Evolutionary conservation across 1,140 invertebrate species (phyloP).

Genomic region (Drosophila sturtevanti): DNA sequence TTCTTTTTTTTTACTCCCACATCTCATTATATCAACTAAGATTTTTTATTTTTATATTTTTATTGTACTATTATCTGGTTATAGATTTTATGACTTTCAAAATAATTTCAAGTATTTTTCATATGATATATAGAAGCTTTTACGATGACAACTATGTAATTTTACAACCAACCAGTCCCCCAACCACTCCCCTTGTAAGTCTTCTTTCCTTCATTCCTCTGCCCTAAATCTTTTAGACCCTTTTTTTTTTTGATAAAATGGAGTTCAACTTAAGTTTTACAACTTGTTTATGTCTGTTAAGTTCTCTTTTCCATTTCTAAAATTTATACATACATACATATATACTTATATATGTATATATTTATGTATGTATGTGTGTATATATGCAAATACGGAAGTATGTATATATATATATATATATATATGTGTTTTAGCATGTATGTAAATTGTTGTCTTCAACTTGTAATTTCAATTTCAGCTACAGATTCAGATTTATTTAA

Average conservation of each 20-base stretch:
- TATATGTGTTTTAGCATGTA: too few species aligned
- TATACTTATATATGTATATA: conserved; percentile 25
- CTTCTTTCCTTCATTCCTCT: too few species aligned
- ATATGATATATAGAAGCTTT: conserved; percentile 2
- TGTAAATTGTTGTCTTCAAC: too few species aligned
- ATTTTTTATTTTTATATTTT: background rate
- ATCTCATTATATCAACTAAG: background rate
- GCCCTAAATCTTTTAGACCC: too few species aligned
- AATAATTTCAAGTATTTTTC: background rate
- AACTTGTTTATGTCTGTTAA: background rate
- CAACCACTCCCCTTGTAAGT: background rate
- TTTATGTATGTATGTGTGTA: conserved; percentile 2
- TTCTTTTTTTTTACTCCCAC: background rate
- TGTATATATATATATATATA: too few species aligned
- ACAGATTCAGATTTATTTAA: conserved; percentile 21
- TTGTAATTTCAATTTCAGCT: conserved; percentile 28
- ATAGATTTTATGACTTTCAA: background rate
- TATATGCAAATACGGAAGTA: conserved; percentile 9
- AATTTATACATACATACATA: background rate
- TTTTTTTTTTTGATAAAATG: background rate
- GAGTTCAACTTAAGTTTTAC: conserved; percentile 1
- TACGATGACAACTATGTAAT: background rate
- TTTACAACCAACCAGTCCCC: background rate
- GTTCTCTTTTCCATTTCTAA: background rate
- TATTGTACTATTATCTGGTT: background rate